A percentile compares a stretch with the other conserved stretches of the same genome.
These are phyloP conservation scores for Melieria picta DNA, from an alignment of 2,888 invertebrate species.

Conservation along the genomic window DNA sequence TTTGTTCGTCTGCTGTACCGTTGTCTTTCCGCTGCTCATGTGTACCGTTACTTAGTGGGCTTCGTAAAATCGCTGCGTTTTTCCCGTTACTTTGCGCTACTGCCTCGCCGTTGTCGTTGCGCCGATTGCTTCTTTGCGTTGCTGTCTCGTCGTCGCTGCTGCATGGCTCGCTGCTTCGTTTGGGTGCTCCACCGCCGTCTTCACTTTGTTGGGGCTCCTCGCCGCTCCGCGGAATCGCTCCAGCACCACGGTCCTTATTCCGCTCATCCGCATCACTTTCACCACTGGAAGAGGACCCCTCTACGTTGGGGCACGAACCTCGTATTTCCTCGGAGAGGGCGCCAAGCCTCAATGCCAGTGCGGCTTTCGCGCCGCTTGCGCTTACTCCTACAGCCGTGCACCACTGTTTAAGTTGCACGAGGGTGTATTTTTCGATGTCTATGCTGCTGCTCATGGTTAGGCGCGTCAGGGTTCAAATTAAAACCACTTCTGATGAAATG, in stretches of 20 bases:
- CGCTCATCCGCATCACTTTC: too few species aligned
- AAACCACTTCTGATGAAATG: too few species aligned
- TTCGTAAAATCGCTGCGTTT: too few species aligned
- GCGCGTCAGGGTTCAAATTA: too few species aligned
- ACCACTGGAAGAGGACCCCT: neutral
- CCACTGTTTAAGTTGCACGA: slow-evolving; percentile 1
- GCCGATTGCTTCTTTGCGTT: neutral
- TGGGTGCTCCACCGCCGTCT: too few species aligned
- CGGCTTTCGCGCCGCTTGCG: slow-evolving; percentile 1
- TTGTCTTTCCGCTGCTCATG: neutral
- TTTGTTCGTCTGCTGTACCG: neutral
- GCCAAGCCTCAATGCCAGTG: neutral
- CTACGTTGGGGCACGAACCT: neutral
- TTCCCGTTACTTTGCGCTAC: neutral
- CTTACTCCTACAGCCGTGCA: slow-evolving; percentile 4
- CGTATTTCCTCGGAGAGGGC: neutral
- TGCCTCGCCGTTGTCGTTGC: neutral
- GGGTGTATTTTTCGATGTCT: neutral
- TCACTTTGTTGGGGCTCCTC: too few species aligned
- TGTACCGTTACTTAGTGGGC: too few species aligned
- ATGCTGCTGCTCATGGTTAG: neutral
- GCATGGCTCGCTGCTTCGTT: neutral
- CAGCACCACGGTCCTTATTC: too few species aligned
- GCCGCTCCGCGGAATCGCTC: neutral
- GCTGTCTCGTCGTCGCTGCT: neutral